phyloP scores from a whole-genome alignment of 2,113 vertebrate species.

The Protobothrops flavoviridis region DNA sequence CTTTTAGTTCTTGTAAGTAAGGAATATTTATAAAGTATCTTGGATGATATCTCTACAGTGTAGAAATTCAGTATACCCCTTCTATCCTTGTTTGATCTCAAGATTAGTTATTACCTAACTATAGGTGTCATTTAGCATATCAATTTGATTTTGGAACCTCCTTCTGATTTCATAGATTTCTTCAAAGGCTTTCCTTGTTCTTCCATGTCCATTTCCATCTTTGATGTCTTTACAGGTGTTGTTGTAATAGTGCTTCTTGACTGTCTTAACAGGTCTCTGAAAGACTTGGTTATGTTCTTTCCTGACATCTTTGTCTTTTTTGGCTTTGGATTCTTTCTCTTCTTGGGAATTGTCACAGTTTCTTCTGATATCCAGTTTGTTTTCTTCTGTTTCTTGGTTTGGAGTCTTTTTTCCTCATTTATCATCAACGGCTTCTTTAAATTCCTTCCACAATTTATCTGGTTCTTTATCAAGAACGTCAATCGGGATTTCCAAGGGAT shows the following conservation, averaged over 20 bases:
- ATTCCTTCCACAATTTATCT: neutral
- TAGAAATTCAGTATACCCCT: neutral
- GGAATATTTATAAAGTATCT: neutral
- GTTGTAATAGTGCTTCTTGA: neutral
- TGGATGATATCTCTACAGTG: neutral
- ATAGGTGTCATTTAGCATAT: neutral
- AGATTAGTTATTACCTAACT: neutral
- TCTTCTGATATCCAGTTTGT: neutral
- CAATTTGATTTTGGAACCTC: neutral
- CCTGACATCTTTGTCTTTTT: neutral
- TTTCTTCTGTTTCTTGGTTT: neutral
- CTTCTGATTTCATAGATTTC: neutral
- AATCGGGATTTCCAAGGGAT: neutral
- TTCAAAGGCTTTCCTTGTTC: neutral
- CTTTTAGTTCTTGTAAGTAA: neutral
- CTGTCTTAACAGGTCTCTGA: neutral
- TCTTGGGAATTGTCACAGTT: neutral
- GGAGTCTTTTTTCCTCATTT: neutral
- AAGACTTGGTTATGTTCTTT: neutral
- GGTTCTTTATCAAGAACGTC: neutral
- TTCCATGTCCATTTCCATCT: neutral
- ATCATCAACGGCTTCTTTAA: neutral
- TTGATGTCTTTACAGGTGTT: neutral
- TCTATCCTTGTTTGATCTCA: too few relatives aligned
- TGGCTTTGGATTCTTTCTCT: neutral